A percentile compares a stretch with the other conserved stretches of the same genome.
Evolutionary conservation across 2,797 vertebrate species (phyloP).

Genomic region (Eospalax fontanierii): DNA sequence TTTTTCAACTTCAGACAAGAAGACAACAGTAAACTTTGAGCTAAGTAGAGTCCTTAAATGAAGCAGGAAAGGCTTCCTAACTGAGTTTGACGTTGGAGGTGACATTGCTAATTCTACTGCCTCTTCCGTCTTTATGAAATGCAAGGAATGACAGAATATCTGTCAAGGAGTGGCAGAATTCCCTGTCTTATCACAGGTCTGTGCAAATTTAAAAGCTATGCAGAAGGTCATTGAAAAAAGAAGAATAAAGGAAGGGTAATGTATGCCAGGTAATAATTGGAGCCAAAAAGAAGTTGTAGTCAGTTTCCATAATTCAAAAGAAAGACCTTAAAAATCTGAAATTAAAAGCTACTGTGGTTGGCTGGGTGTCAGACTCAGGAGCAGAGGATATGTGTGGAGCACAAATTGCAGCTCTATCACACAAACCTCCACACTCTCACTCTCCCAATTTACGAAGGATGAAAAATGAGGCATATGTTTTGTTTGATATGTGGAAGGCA

Average conservation of each 20-base stretch:
- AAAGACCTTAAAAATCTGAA: conserved; percentile 36
- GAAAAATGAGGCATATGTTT: not conserved
- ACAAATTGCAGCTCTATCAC: not conserved
- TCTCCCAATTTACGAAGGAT: not conserved
- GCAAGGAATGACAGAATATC: conserved; percentile 86
- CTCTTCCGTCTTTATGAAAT: conserved; percentile 83
- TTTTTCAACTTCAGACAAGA: conserved; percentile 78
- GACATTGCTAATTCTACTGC: conserved; percentile 87
- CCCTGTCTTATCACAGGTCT: conserved; percentile 84
- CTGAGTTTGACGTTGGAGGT: conserved; percentile 85
- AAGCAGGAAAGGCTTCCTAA: conserved; percentile 84
- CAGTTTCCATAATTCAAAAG: conserved; percentile 44
- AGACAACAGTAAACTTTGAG: conserved; percentile 78
- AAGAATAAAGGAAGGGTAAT: conserved; percentile 76
- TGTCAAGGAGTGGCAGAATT: conserved; percentile 85
- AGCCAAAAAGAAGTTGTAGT: conserved; percentile 53
- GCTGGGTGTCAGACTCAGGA: not conserved
- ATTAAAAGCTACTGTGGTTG: conserved; percentile 33
- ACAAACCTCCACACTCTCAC: no score
- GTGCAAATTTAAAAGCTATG: conserved; percentile 84
- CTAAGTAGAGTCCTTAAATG: conserved; percentile 84
- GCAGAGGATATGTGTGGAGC: no score
- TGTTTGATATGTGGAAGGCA: not conserved
- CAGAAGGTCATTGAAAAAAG: conserved; percentile 84
- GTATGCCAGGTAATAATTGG: conserved; percentile 76